Base-by-base conservation (phyloP, 2,797 vertebrate species). In the Lutjanus argentimaculatus region DNA sequence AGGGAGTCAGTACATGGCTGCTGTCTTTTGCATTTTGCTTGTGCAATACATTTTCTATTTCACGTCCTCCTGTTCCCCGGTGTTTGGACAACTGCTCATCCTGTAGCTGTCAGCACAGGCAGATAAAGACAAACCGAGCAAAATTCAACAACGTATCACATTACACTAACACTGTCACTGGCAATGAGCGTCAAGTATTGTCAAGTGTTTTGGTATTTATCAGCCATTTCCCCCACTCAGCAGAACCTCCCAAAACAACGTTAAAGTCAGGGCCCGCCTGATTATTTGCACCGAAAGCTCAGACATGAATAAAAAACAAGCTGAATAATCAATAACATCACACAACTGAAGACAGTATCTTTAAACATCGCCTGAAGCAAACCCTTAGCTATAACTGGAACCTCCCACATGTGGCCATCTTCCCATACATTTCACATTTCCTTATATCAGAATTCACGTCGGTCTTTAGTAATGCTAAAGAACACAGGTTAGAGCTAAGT, bases 91-190 rank as follows among this genome's bases (percentile, higher is more conserved):
- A 49, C 68, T 56, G 62, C 42, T 80, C 67, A 49, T 45, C 30
- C 62, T 80, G 70, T 77, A 52, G 16, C 72, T 81, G 85, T 52
- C 74, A 82, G 61, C 30, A n/a, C 9, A 73, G 45, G 58, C 57
- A 46, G 78, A 88, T 83, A 68, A 83, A 76, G 77, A 81, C 49
- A 79, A 85, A 80, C 75, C 36, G 76, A 63, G 80, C 14, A 8
- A 66, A 68, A 70, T 72, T 86, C 82, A 84, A 83, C 86, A 83
- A 61, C 40, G 48, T 72, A 75, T 88, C 73, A 62, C 68, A 59
- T 63, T 63, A 73, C 76, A 84, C 67, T 66, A 65, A 70, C 76
- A 53, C 74, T 81, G 76, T 88, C 76, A 77, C 22, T 69, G 58
- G 62, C 83, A 85, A 59, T 78, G 76, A 75, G 40, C 57, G 65